Base-by-base conservation (phyloP, 1,140 invertebrate species). In the Lepidurus apus region DNA sequence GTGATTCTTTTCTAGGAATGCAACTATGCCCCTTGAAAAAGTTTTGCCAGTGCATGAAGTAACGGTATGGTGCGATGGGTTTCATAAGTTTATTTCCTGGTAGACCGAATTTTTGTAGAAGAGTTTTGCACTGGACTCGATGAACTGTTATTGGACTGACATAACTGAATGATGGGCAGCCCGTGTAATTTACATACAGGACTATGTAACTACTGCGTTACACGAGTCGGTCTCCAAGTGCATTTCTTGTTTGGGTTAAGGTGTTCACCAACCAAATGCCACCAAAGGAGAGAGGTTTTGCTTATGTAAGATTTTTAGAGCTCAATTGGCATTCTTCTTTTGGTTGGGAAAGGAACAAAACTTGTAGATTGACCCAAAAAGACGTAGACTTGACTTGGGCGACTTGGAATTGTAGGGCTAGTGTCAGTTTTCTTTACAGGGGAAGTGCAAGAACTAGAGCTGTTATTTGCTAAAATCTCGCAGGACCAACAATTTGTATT, bases 401-500 rank as follows among this genome's bases (percentile, higher is more conserved):
- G 34, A 34, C 34, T 34, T 34, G 3, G 34, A 34, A 34, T 34
- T 34, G 34, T 34, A 34, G 34, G 34, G 34, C 34, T 34, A 34
- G 34, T 34, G 34, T 47, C 17, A 47, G 45, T 17, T 65, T n/a
- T 65, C 21, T 65, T 65, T 65, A 9, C 17, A 65, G 21, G 8
- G 53, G 21, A 21, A 65, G 53, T 65, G 53, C 53, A 65, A 65
- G 13, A 65, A 47, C 45, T 47, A 7, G 17, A 21, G 53, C 21
- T 65, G 53, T 34, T 34, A 34, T 34, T 34, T 34, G 34, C 34
- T 34, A 65, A 65, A 65, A 65, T 65, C 53, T 65, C 53, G 53
- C 53, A 9, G 53, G 53, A 65, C 53, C 53, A 65, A 65, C 53
- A 21, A 65, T 65, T 65, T 65, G 53, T 65, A 65, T 65, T 65